Percentiles rank a stretch among this genome's conserved stretches.
Evolutionary conservation across 2,888 invertebrate species (phyloP).

Genomic region (Chaetogeoica ovagalla): DNA sequence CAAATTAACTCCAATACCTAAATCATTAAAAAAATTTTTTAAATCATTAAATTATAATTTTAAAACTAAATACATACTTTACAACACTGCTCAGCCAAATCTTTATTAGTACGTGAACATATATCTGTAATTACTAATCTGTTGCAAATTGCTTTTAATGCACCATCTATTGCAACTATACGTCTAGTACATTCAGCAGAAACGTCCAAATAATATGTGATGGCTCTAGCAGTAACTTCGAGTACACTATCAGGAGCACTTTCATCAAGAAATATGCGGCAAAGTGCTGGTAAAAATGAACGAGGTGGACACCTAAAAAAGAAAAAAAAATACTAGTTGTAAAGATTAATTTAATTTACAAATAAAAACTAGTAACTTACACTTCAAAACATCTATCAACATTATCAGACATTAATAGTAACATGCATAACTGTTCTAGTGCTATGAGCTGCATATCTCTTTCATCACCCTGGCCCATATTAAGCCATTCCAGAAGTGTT

Average conservation of each 20-base stretch:
- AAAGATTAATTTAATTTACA: neutral
- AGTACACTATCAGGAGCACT: constrained; percentile 96
- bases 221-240: constrained; percentile 98
- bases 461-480: constrained; percentile 96
- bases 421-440: constrained; percentile 97
- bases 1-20: constrained; percentile 94
- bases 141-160: constrained; percentile 96
- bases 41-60: constrained; percentile 50
- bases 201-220: constrained; percentile 98
- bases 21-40: too few relatives aligned
- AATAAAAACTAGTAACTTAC: constrained; percentile 62
- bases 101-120: constrained; percentile 91
- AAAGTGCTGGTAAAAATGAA: constrained; percentile 96
- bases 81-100: constrained; percentile 93
- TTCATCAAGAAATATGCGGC: constrained; percentile 98
- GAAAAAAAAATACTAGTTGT: constrained; percentile 1
- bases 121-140: constrained; percentile 91
- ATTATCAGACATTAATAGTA: constrained; percentile 98
- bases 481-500: constrained; percentile 97
- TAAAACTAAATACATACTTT: constrained; percentile 68
- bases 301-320: constrained; percentile 89
- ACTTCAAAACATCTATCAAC: constrained; percentile 99
- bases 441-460: constrained; percentile 99
- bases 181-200: constrained; percentile 98
- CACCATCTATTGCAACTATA: constrained; percentile 97